These are phyloP conservation scores for Ceraclea dissimilis DNA, from an alignment of 2,888 invertebrate species.

Conservation along the genomic window DNA sequence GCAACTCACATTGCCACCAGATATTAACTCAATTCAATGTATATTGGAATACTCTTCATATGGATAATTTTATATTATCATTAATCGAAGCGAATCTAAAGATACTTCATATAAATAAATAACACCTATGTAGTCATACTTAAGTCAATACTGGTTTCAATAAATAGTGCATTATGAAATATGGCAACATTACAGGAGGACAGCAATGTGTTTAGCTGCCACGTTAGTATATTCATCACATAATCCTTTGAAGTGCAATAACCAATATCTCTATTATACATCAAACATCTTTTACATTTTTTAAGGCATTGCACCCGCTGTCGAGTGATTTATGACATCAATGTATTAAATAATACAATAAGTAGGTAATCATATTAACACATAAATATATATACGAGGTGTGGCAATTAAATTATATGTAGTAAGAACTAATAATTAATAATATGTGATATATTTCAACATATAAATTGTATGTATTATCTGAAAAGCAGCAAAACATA, in stretches of 20 bases:
- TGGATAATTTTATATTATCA: not conserved
- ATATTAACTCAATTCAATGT: not conserved
- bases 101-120: not conserved
- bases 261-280: not conserved
- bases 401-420: not conserved
- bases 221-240: too few species aligned
- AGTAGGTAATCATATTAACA: too few species aligned
- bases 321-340: too few species aligned
- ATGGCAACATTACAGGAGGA: not conserved
- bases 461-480: too few species aligned
- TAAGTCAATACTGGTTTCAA: not conserved
- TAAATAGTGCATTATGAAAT: not conserved
- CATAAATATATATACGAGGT: not conserved
- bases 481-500: conserved; percentile 18
- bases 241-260: not conserved
- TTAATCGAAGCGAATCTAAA: not conserved
- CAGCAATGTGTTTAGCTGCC: not conserved
- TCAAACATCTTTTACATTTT: not conserved
- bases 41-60: too few species aligned
- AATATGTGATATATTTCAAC: too few species aligned
- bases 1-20: conserved; percentile 8
- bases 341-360: too few species aligned
- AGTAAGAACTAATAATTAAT: too few species aligned
- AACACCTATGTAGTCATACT: not conserved
- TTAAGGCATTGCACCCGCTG: too few species aligned